Percentiles rank a stretch among this genome's conserved stretches.
Evolutionary conservation across 1,140 invertebrate species (phyloP).

Genomic region (Nautilus pompilius): DNA sequence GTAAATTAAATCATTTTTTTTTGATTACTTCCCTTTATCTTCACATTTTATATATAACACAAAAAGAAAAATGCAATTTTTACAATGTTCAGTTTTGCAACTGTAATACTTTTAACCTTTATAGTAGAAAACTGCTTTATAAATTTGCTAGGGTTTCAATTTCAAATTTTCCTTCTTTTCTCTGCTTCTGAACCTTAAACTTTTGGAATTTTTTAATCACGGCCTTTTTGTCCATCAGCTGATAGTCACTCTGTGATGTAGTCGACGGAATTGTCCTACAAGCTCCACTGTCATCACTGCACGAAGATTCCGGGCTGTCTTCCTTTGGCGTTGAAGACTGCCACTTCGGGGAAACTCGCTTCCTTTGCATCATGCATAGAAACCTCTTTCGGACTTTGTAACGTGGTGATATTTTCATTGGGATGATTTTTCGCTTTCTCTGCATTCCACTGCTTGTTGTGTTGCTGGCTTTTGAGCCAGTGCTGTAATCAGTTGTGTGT

Average conservation of each 20-base stretch:
- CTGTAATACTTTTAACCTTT: no score
- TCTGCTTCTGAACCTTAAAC: constrained; percentile 38
- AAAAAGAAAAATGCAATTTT: no score
- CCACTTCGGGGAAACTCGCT: neutral
- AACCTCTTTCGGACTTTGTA: constrained; percentile 14
- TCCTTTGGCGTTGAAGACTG: constrained; percentile 21
- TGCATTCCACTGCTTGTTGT: constrained; percentile 28
- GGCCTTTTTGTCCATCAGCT: constrained; percentile 42
- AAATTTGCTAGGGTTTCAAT: constrained; percentile 42
- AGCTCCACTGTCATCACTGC: constrained; percentile 26
- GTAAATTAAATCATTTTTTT: no score
- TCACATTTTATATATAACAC: no score
- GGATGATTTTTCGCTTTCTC: constrained; percentile 18
- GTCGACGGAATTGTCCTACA: constrained; percentile 16
- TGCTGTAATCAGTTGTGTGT: constrained; percentile 22
- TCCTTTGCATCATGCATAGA: constrained; percentile 11
- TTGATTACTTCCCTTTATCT: no score
- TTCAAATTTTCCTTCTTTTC: constrained; percentile 23
- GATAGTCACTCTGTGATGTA: constrained; percentile 18
- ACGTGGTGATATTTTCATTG: constrained; percentile 14
- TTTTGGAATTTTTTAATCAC: constrained; percentile 40
- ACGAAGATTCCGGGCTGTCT: constrained; percentile 12
- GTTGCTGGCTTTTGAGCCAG: constrained; percentile 25
- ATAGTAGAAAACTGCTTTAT: no score
- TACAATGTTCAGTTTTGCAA: no score